Evolutionary conservation across 2,888 invertebrate species (phyloP).

Genomic region (Acanthacorydalis orientalis): DNA sequence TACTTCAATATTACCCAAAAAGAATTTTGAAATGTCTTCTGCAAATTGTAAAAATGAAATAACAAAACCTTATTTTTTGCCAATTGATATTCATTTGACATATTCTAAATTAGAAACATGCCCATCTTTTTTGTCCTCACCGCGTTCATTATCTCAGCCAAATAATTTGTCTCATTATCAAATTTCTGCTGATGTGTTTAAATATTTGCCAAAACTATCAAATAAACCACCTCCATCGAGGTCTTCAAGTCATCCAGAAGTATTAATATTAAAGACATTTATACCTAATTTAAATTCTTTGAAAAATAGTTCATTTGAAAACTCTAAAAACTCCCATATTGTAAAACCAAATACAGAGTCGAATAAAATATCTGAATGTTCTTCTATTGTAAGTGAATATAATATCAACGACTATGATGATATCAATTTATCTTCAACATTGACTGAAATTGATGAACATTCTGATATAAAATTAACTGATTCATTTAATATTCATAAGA

Average conservation of each 20-base stretch:
- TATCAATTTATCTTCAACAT: neutral
- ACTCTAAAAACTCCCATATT: too few relatives aligned
- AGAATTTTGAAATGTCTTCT: too few relatives aligned
- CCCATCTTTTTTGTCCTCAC: neutral
- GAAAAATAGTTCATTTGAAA: neutral
- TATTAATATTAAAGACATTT: slow-evolving; percentile 11
- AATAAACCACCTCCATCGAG: slow-evolving; percentile 8
- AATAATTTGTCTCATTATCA: neutral
- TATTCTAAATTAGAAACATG: slow-evolving; percentile 1
- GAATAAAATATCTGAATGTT: too few relatives aligned
- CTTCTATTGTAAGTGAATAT: too few relatives aligned
- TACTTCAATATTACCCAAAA: too few relatives aligned
- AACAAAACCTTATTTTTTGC: slow-evolving; percentile 3
- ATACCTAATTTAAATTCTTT: neutral
- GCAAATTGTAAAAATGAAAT: too few relatives aligned
- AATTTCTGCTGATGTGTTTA: neutral
- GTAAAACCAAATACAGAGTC: too few relatives aligned
- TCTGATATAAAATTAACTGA: neutral
- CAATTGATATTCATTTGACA: slow-evolving; percentile 6
- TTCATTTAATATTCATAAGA: too few relatives aligned
- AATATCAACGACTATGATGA: too few relatives aligned
- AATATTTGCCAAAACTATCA: neutral
- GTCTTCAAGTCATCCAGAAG: slow-evolving; percentile 12
- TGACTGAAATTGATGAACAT: neutral
- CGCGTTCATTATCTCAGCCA: neutral